Evolutionary conservation across 2,888 invertebrate species (phyloP).

Genomic region (Ectobius pallidus): DNA sequence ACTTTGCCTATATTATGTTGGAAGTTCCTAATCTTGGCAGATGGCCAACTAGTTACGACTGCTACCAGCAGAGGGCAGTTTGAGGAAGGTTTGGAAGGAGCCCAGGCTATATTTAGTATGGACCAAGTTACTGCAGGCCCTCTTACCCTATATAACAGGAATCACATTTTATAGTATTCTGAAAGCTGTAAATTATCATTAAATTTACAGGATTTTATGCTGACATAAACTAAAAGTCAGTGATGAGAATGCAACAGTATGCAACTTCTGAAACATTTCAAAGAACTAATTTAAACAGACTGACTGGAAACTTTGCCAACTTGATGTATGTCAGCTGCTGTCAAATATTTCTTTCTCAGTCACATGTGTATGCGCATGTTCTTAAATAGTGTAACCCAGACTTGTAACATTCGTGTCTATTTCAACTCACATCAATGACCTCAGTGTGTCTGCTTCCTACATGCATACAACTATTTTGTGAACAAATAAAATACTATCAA

Average conservation of each 20-base stretch:
- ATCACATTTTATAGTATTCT: too few species aligned
- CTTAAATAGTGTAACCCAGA: constrained; percentile 13
- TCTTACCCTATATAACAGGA: constrained; percentile 37
- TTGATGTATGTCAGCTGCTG: too few species aligned
- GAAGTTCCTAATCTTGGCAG: constrained; percentile 34
- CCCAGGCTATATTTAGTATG: constrained; percentile 42
- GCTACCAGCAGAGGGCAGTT: constrained; percentile 42
- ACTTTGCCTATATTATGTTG: constrained; percentile 14
- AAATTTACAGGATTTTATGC: too few species aligned
- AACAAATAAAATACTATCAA: neutral
- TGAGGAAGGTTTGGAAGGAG: constrained; percentile 42
- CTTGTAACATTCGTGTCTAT: constrained; percentile 15
- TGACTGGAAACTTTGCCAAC: too few species aligned
- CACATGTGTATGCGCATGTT: neutral
- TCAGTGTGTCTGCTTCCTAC: constrained; percentile 25
- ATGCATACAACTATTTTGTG: constrained; percentile 7
- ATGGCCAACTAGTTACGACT: constrained; percentile 39
- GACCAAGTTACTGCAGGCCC: constrained; percentile 39
- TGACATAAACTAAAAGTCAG: neutral
- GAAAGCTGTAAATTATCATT: too few species aligned
- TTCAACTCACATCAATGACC: constrained; percentile 32
- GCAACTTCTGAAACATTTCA: too few species aligned
- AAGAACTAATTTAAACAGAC: too few species aligned
- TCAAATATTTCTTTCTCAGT: neutral
- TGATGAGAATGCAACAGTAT: neutral